Percentiles rank a stretch among this genome's conserved stretches.
These are phyloP conservation scores for Panthera tigris DNA, from an alignment of 2,113 vertebrate species.

Conservation along the genomic window DNA sequence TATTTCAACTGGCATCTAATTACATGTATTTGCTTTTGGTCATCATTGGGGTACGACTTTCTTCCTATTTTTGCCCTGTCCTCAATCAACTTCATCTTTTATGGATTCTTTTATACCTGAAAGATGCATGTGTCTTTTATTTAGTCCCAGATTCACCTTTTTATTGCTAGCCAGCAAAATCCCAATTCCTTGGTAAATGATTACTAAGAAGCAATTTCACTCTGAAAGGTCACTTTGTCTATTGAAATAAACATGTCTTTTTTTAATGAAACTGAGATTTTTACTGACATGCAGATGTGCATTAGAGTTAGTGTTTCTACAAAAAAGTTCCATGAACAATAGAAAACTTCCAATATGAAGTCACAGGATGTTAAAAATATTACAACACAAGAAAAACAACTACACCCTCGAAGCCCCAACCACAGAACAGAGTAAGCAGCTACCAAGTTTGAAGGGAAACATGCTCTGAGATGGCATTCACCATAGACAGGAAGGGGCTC, in stretches of 20 bases:
- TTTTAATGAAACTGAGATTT: slow-evolving; percentile 80
- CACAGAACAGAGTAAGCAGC: neutral
- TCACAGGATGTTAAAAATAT: slow-evolving; percentile 84
- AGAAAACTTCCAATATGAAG: slow-evolving; percentile 83
- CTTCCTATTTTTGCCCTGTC: neutral
- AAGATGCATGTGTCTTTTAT: neutral
- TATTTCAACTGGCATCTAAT: neutral
- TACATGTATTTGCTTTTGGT: neutral
- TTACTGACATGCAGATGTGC: slow-evolving; percentile 84
- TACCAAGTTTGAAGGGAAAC: slow-evolving; percentile 10
- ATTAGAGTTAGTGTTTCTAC: slow-evolving; percentile 82
- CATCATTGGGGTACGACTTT: neutral
- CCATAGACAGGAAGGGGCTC: neutral
- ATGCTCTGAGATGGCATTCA: neutral
- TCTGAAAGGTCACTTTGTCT: neutral
- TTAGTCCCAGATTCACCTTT: neutral
- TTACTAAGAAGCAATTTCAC: neutral
- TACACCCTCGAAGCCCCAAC: slow-evolving; percentile 71
- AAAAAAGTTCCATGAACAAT: slow-evolving; percentile 83
- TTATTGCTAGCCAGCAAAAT: neutral
- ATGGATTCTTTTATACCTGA: neutral
- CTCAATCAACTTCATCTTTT: neutral
- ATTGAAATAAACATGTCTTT: neutral
- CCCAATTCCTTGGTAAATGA: neutral
- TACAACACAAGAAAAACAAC: slow-evolving; percentile 85